Conservation (phyloP, 1,140 invertebrate genomes). For the Pseudomyrmex concolor region DNA sequence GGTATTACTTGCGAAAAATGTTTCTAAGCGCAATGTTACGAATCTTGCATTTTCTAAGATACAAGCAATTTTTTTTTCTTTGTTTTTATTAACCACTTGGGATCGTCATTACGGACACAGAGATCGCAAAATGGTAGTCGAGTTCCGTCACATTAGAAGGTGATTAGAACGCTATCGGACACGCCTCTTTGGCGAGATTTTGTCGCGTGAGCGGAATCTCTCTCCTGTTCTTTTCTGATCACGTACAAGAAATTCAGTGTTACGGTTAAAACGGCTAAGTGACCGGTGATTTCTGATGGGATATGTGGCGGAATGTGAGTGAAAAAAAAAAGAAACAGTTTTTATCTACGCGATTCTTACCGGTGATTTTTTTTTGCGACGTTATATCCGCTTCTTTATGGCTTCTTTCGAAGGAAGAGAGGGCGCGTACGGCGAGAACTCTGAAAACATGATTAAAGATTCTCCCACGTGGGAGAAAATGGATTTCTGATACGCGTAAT, state of each 20-base stretch:
- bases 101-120: slow-evolving; percentile 41
- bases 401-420: slow-evolving; percentile 50
- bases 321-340: background rate
- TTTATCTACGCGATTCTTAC: slow-evolving; percentile 9
- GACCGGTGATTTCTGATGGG: background rate
- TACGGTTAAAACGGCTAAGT: background rate
- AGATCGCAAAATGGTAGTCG: slow-evolving; percentile 56
- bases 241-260: background rate
- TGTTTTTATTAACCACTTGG: background rate
- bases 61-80: background rate
- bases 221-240: slow-evolving; percentile 28
- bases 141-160: slow-evolving; percentile 71
- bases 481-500: slow-evolving; percentile 82
- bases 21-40: background rate
- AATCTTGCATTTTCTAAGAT: background rate
- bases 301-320: background rate
- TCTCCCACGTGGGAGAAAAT: slow-evolving; percentile 78
- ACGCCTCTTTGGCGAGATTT: slow-evolving; percentile 63
- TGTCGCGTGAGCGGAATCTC: slow-evolving; percentile 62
- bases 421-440: slow-evolving; percentile 45
- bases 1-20: slow-evolving; percentile 29
- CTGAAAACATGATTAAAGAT: slow-evolving; percentile 82
- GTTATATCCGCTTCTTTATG: slow-evolving; percentile 47
- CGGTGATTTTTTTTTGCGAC: slow-evolving; percentile 34
- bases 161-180: slow-evolving; percentile 74